A percentile compares a stretch with the other conserved stretches of the same genome.
Evolutionary conservation across 2,797 vertebrate genomes (phyloP).

Genomic region (Cirrhinus mrigala): DNA sequence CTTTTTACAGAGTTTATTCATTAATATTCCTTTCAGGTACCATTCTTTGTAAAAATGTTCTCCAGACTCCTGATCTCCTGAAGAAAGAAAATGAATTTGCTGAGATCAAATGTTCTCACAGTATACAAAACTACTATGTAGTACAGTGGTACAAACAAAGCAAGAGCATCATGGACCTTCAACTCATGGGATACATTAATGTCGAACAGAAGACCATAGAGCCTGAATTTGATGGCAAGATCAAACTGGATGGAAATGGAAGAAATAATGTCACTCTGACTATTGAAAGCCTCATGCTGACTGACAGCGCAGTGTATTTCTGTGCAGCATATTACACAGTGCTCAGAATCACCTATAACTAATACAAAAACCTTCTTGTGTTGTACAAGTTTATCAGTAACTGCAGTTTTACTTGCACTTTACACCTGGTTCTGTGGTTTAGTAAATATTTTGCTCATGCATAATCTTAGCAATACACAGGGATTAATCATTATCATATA

Average conservation of each 20-base stretch:
- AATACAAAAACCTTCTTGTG: neutral
- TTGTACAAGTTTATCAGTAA: neutral
- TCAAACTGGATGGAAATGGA: constrained; percentile 35
- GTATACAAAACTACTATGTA: neutral
- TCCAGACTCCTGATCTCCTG: constrained; percentile 40
- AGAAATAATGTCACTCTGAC: constrained; percentile 7
- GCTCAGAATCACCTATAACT: neutral
- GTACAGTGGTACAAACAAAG: constrained; percentile 44
- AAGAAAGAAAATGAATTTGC: neutral
- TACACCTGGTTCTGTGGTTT: neutral
- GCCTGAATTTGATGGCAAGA: neutral
- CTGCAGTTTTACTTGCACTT: neutral
- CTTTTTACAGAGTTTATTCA: neutral
- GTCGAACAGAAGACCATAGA: neutral
- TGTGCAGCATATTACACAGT: neutral
- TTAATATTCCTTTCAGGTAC: neutral
- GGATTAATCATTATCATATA: neutral
- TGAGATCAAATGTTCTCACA: constrained; percentile 47
- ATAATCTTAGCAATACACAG: neutral
- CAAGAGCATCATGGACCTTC: constrained; percentile 13
- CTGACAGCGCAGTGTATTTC: constrained; percentile 39
- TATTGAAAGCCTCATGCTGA: neutral
- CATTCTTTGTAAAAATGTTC: neutral
- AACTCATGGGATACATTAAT: constrained; percentile 29
- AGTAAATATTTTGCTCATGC: neutral